These are phyloP conservation scores for Palythoa heliodiscus DNA, from an alignment of 92 coral and sea anemone species.

Conservation along the genomic window DNA sequence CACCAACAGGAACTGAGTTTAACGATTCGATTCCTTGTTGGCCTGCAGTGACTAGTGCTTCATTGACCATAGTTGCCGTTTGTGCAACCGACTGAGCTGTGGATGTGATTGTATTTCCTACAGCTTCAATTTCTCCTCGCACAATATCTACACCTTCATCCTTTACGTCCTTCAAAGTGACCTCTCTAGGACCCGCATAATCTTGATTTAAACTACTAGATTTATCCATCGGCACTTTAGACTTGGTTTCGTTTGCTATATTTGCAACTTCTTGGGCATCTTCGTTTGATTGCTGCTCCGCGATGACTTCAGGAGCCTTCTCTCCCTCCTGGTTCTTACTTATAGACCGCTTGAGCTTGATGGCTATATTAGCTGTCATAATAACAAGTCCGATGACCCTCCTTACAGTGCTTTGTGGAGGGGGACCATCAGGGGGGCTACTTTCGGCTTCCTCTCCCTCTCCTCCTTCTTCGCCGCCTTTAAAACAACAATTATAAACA, in stretches of 20 bases:
- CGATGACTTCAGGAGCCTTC: slow-evolving; percentile 3
- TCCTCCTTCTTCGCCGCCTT: slow-evolving; percentile 62
- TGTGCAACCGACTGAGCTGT: slow-evolving; percentile 11
- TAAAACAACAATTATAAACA: not conserved
- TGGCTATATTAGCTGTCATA: slow-evolving; percentile 60
- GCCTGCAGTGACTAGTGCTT: slow-evolving; percentile 16
- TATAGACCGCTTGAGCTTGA: slow-evolving; percentile 61
- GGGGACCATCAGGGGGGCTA: slow-evolving; percentile 48
- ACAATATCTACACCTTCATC: slow-evolving; percentile 26
- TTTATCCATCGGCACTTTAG: not conserved
- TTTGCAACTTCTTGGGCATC: not conserved
- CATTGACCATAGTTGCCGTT: slow-evolving; percentile 9
- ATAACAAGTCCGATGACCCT: slow-evolving; percentile 74
- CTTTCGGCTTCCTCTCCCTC: slow-evolving; percentile 35
- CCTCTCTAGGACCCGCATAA: not conserved
- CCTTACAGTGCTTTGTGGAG: slow-evolving; percentile 55
- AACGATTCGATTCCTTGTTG: slow-evolving; percentile 22
- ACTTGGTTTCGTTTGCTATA: not conserved
- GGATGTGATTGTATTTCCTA: not conserved
- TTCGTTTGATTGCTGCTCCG: slow-evolving; percentile 19
- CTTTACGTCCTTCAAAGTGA: slow-evolving; percentile 14
- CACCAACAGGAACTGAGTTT: not conserved
- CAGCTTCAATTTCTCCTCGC: not conserved
- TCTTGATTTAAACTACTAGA: not conserved
- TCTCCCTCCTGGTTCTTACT: slow-evolving; percentile 48